phyloP scores from a whole-genome alignment of 1,140 invertebrate species.

The Gryon sp. region DNA sequence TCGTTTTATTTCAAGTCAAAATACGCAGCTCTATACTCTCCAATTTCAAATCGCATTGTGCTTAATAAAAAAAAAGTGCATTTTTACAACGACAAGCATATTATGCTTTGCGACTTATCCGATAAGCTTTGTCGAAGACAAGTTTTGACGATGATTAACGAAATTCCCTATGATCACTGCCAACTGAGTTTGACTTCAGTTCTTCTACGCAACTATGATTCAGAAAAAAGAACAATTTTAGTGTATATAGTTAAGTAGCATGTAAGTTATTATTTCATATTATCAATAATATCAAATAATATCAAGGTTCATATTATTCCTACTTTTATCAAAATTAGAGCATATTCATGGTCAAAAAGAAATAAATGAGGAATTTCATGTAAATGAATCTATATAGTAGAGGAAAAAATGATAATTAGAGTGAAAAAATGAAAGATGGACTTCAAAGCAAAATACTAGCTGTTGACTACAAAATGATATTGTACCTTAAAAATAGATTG shows the following conservation, averaged over 20 bases:
- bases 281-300: no score
- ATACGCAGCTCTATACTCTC: slow-evolving; percentile 51
- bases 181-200: slow-evolving; percentile 60
- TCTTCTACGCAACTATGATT: slow-evolving; percentile 51
- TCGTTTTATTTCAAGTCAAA: slow-evolving; percentile 62
- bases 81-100: slow-evolving; percentile 60
- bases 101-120: slow-evolving; percentile 53
- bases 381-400: slow-evolving; percentile 54
- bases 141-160: slow-evolving; percentile 50
- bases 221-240: slow-evolving; percentile 65
- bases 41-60: slow-evolving; percentile 47
- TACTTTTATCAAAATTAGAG: slow-evolving; percentile 75
- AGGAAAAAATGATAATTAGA: slow-evolving; percentile 36
- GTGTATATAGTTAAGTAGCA: slow-evolving; percentile 77
- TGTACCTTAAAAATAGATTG: slow-evolving; percentile 67
- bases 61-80: slow-evolving; percentile 53
- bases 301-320: slow-evolving; percentile 73
- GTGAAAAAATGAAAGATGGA: slow-evolving; percentile 31
- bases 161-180: slow-evolving; percentile 63
- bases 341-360: slow-evolving; percentile 68
- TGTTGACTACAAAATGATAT: slow-evolving; percentile 61
- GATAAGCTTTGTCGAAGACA: slow-evolving; percentile 53
- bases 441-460: slow-evolving; percentile 57
- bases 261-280: no score
- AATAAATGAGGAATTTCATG: slow-evolving; percentile 45